These are phyloP conservation scores for Yponomeuta cagnagella DNA, from an alignment of 2,888 invertebrate genomes.

Conservation along the genomic window DNA sequence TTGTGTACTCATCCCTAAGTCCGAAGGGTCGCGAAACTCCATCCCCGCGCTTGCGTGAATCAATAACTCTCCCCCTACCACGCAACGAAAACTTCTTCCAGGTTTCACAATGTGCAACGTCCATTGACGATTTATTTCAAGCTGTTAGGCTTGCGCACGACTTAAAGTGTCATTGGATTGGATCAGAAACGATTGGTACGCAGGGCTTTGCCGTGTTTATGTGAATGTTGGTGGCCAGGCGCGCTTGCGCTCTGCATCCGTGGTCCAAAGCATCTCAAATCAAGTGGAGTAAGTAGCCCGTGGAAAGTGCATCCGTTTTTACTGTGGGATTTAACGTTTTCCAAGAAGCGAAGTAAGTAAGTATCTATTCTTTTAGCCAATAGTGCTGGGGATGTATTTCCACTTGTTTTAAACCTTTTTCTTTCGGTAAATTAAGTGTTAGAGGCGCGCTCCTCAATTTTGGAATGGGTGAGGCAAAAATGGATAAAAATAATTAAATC, in stretches of 20 bases:
- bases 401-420: background rate
- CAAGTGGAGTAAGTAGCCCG: constrained; percentile 56
- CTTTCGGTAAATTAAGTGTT: background rate
- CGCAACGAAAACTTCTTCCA: constrained; percentile 22
- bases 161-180: constrained; percentile 32
- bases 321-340: constrained; percentile 34
- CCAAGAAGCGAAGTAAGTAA: constrained; percentile 55
- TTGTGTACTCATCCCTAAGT: constrained; percentile 19
- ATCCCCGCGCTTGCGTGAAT: constrained; percentile 64
- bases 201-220: constrained; percentile 29
- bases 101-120: background rate
- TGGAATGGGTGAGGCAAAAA: too few relatives aligned
- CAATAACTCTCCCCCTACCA: constrained; percentile 44
- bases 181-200: background rate
- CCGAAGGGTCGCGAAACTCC: constrained; percentile 41
- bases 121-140: background rate
- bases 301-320: constrained; percentile 56
- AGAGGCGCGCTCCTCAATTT: too few relatives aligned
- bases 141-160: background rate
- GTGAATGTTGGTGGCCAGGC: constrained; percentile 30
- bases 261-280: constrained; percentile 47
- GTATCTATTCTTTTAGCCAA: constrained; percentile 41
- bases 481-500: too few relatives aligned
- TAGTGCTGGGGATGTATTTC: background rate
- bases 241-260: constrained; percentile 65